phyloP scores from a whole-genome alignment of 1,140 invertebrate species.

The Epicauta chinensis region DNA sequence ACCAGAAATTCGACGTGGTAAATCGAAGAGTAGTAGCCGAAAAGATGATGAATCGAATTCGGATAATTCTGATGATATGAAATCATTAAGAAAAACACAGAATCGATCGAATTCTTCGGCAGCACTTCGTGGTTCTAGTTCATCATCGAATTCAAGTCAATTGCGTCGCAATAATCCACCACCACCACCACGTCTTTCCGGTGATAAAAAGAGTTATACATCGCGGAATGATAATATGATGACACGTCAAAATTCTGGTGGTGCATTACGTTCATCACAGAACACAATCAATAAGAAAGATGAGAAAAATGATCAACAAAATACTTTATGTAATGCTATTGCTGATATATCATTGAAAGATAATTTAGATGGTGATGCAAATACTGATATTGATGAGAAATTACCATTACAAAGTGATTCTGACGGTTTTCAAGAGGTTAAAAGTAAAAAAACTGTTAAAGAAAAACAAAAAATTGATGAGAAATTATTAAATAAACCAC shows the following conservation, averaged over 20 bases:
- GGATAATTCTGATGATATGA: slow-evolving; percentile 21
- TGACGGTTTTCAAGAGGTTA: slow-evolving; percentile 83
- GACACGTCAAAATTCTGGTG: slow-evolving; percentile 10
- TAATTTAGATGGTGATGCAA: slow-evolving; percentile 27
- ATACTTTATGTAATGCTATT: slow-evolving; percentile 27
- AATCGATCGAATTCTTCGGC: background rate
- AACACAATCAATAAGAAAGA: slow-evolving; percentile 16
- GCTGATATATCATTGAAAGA: slow-evolving; percentile 33
- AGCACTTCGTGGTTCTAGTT: too few species aligned
- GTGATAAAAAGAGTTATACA: slow-evolving; percentile 7
- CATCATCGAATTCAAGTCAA: background rate
- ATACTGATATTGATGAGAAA: slow-evolving; percentile 27
- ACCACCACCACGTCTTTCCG: slow-evolving; percentile 2
- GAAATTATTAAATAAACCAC: slow-evolving; percentile 47
- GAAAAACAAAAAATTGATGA: slow-evolving; percentile 49
- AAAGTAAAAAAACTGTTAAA: slow-evolving; percentile 70
- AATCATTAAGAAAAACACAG: slow-evolving; percentile 2
- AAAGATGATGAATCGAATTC: slow-evolving; percentile 16
- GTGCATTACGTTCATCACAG: slow-evolving; percentile 8
- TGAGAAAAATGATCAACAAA: slow-evolving; percentile 11
- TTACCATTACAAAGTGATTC: slow-evolving; percentile 40
- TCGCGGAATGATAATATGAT: slow-evolving; percentile 1
- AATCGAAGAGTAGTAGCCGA: slow-evolving; percentile 21
- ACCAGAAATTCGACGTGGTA: slow-evolving; percentile 14
- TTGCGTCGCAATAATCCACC: slow-evolving; percentile 1